phyloP scores from a whole-genome alignment of 2,797 vertebrate species.

The Anguilla obscura region DNA sequence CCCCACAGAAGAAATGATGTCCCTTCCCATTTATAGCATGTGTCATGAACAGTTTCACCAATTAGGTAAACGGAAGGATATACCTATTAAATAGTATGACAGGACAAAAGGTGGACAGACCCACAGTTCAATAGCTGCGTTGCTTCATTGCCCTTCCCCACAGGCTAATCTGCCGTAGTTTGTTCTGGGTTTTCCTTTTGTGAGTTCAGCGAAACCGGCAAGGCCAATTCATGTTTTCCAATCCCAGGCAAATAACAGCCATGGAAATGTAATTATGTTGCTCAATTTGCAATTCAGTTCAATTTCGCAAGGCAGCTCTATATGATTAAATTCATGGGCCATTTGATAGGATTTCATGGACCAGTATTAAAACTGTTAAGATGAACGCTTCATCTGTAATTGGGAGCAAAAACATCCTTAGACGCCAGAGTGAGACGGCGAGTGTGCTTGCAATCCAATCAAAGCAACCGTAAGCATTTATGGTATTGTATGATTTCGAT shows the following conservation, averaged over 20 bases:
- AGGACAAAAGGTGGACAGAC: background rate
- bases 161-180: background rate
- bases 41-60: background rate
- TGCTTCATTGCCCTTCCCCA: background rate
- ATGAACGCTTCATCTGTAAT: background rate
- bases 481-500: background rate
- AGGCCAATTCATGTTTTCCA: background rate
- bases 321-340: background rate
- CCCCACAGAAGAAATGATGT: background rate
- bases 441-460: background rate
- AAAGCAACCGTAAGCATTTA: background rate
- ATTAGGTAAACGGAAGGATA: background rate
- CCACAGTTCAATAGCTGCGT: background rate
- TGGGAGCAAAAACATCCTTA: background rate
- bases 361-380: background rate
- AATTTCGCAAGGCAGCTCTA: background rate
- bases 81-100: background rate
- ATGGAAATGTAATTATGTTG: conserved; percentile 11
- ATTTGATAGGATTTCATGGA: background rate
- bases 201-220: background rate
- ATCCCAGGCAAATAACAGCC: background rate
- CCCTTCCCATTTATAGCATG: background rate
- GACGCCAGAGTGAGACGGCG: background rate
- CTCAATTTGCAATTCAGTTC: background rate
- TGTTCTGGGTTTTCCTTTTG: background rate